These are phyloP conservation scores for Pelodiscus sinensis DNA, from an alignment of 2,113 vertebrate genomes.

Conservation along the genomic window DNA sequence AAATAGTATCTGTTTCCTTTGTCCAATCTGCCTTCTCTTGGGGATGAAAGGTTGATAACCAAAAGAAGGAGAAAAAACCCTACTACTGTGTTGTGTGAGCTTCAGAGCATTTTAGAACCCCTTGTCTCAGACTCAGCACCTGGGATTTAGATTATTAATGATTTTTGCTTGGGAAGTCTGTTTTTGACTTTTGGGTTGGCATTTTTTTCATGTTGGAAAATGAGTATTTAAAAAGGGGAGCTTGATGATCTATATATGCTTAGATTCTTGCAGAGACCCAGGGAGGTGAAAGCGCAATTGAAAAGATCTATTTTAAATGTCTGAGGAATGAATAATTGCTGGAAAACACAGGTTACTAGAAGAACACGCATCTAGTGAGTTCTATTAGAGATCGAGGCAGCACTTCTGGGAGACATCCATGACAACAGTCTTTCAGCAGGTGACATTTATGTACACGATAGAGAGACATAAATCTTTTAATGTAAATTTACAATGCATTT, in stretches of 20 bases:
- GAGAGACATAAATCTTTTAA: constrained; percentile 54
- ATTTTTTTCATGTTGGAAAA: constrained; percentile 48
- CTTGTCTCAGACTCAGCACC: constrained; percentile 49
- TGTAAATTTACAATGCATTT: constrained; percentile 59
- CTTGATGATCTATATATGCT: neutral
- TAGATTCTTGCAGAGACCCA: constrained; percentile 37
- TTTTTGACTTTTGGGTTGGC: constrained; percentile 46
- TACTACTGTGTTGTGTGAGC: constrained; percentile 54
- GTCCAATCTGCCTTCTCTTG: constrained; percentile 33
- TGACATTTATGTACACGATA: constrained; percentile 68
- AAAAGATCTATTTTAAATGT: constrained; percentile 66
- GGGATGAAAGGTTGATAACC: constrained; percentile 37
- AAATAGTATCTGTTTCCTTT: constrained; percentile 44
- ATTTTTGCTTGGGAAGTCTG: constrained; percentile 47
- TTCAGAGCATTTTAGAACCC: constrained; percentile 60
- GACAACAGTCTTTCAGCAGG: constrained; percentile 69
- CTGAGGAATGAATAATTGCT: constrained; percentile 66
- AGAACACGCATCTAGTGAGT: constrained; percentile 50
- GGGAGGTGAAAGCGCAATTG: constrained; percentile 45
- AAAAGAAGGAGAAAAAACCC: constrained; percentile 63
- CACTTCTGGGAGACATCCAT: constrained; percentile 66
- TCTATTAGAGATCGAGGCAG: constrained; percentile 30
- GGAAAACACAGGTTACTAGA: constrained; percentile 53
- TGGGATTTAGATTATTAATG: neutral
- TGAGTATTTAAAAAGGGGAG: constrained; percentile 2